These are phyloP conservation scores for Biston stratarius DNA, from an alignment of 2,888 invertebrate species.

Conservation along the genomic window DNA sequence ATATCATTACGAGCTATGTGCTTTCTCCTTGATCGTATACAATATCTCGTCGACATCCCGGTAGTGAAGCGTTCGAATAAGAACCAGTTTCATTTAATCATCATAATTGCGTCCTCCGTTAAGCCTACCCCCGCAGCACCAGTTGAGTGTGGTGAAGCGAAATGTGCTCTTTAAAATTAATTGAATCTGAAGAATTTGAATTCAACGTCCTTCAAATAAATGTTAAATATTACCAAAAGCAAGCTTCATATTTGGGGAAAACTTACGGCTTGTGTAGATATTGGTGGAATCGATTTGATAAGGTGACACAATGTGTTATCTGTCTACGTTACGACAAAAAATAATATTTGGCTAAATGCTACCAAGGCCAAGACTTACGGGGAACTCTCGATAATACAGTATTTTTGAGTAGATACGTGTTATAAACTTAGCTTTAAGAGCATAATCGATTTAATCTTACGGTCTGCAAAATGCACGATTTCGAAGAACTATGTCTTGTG, in stretches of 20 bases:
- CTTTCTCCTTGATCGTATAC: conserved; percentile 44
- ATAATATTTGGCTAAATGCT: conserved; percentile 73
- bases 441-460: too few species aligned
- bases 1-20: conserved; percentile 41
- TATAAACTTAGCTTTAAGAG: background rate
- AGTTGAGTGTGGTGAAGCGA: conserved; percentile 51
- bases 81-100: conserved; percentile 85
- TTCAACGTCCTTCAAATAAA: background rate
- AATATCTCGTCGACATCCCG: conserved; percentile 68
- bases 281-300: conserved; percentile 64
- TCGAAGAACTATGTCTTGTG: too few species aligned
- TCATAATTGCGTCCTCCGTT: conserved; percentile 84
- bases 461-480: too few species aligned
- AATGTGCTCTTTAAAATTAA: conserved; percentile 51
- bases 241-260: conserved; percentile 2
- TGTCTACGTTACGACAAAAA: conserved; percentile 60
- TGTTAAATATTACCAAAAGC: background rate
- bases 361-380: conserved; percentile 76
- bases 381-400: conserved; percentile 65
- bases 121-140: conserved; percentile 67
- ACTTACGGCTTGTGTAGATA: conserved; percentile 18
- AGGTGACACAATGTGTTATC: conserved; percentile 73
- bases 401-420: conserved; percentile 8
- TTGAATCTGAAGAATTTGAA: conserved; percentile 29
- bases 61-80: conserved; percentile 65